These are phyloP conservation scores for Vireo altiloquus DNA, from an alignment of 2,113 vertebrate species.

Conservation along the genomic window DNA sequence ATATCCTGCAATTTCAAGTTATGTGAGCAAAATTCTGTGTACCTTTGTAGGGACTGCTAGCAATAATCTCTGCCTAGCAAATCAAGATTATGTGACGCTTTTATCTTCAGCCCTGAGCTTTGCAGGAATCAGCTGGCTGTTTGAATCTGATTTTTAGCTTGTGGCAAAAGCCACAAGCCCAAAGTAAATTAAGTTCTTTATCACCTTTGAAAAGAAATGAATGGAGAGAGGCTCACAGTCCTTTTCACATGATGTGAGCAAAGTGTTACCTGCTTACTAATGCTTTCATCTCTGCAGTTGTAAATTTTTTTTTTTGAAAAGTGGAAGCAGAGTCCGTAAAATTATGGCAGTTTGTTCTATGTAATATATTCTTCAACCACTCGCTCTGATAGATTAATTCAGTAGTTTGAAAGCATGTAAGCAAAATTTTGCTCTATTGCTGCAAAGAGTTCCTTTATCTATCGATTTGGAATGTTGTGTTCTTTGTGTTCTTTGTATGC, in stretches of 20 bases:
- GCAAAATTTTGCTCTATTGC: not conserved
- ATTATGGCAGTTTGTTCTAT: not conserved
- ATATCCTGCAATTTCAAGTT: not conserved
- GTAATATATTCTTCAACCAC: not conserved
- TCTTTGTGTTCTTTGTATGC: not conserved
- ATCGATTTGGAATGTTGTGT: not conserved
- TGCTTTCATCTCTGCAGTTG: not conserved
- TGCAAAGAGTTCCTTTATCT: not conserved
- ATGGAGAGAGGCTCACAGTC: not conserved
- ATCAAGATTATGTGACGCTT: not conserved
- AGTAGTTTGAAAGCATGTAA: not conserved
- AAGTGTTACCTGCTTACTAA: not conserved
- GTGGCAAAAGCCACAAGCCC: not conserved
- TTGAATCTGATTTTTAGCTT: not conserved
- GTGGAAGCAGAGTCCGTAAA: not conserved
- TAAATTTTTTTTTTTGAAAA: not conserved
- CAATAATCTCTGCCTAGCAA: not conserved
- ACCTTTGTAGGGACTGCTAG: not conserved
- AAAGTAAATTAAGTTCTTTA: not conserved
- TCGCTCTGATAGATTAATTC: not conserved
- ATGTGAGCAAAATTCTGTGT: not conserved
- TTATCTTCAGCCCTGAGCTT: not conserved
- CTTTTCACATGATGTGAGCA: not conserved
- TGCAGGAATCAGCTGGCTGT: not conserved
- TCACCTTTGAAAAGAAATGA: not conserved